Conservation (phyloP, 2,113 vertebrate genomes). For the Vulpes lagopus region DNA sequence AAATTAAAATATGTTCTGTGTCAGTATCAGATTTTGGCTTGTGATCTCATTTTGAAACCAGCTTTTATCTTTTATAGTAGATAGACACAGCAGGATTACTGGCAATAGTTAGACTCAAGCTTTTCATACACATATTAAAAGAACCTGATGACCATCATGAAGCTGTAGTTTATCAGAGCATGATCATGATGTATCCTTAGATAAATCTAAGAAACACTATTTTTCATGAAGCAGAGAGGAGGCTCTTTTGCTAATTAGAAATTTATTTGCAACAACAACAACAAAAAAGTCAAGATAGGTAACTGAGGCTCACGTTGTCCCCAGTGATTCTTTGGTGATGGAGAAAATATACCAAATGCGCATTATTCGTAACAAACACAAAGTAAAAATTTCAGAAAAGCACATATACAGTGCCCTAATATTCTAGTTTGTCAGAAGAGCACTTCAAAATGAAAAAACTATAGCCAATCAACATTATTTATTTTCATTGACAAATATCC, state of each 20-base stretch:
- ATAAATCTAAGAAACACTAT: conserved; percentile 48
- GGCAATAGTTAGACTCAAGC: neutral
- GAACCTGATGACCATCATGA: neutral
- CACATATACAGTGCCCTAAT: neutral
- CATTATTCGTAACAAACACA: neutral
- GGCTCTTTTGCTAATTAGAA: conserved; percentile 19
- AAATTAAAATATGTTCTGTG: neutral
- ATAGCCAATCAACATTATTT: neutral
- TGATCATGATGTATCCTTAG: neutral
- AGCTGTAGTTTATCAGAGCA: conserved; percentile 24
- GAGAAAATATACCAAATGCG: neutral
- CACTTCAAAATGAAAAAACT: neutral
- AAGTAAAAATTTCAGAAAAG: neutral
- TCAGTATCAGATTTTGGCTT: neutral
- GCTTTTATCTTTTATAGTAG: neutral
- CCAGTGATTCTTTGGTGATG: neutral
- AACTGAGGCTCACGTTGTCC: conserved; percentile 6
- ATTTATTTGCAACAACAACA: conserved; percentile 14
- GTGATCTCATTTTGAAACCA: neutral
- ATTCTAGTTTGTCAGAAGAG: neutral
- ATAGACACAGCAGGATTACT: neutral
- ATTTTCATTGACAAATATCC: neutral
- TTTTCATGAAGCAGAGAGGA: neutral
- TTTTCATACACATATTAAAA: neutral
- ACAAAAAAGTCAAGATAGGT: conserved; percentile 13